Evolutionary conservation across 2,113 vertebrate species (phyloP).

Genomic region (Calidris pugnax): DNA sequence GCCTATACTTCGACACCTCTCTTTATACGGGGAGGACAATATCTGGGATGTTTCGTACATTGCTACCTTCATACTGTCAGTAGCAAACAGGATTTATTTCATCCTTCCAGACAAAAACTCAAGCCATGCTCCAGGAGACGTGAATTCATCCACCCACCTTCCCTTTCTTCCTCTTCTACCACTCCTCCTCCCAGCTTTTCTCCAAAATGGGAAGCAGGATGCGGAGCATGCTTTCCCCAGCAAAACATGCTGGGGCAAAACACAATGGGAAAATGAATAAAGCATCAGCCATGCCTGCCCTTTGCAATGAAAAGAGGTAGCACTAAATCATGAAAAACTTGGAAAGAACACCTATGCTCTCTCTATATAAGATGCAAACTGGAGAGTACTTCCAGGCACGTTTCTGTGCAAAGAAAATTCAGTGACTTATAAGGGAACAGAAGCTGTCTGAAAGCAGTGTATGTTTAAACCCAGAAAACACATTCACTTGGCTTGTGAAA

Average conservation of each 20-base stretch:
- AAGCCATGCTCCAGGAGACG: neutral
- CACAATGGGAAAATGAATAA: rapidly evolving
- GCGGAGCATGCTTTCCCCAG: neutral
- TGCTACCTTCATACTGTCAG: rapidly evolving
- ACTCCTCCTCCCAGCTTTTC: neutral
- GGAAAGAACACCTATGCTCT: rapidly evolving
- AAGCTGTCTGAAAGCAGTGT: neutral
- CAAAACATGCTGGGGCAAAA: neutral
- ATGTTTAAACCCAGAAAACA: neutral
- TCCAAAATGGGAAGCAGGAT: neutral
- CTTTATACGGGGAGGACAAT: neutral
- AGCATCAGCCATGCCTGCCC: neutral
- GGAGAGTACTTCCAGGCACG: rapidly evolving
- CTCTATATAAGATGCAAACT: rapidly evolving
- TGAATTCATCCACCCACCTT: rapidly evolving
- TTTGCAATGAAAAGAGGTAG: neutral
- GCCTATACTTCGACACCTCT: neutral
- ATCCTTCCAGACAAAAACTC: neutral
- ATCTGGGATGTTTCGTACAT: neutral
- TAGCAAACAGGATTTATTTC: neutral
- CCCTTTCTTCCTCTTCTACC: neutral
- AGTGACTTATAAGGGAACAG: neutral
- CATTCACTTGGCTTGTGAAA: neutral
- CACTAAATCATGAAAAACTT: neutral
- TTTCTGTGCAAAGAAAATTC: neutral